Evolutionary conservation across 1,140 invertebrate species (phyloP).

Genomic region (Drosophila funebris): DNA sequence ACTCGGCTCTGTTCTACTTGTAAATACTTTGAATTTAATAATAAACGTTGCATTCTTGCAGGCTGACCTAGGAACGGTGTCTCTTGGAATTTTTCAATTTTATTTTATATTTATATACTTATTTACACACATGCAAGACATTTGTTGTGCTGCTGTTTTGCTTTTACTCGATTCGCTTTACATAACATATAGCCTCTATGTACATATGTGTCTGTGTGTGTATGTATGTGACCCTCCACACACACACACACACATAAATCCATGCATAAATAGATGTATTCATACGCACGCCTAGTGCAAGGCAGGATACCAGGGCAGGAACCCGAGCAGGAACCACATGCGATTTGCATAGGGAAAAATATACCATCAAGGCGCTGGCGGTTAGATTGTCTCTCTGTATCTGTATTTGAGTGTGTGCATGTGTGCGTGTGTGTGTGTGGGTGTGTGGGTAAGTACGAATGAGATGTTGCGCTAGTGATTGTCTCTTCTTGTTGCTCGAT

Average conservation of each 20-base stretch:
- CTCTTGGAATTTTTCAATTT: slow-evolving; percentile 69
- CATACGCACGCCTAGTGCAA: slow-evolving; percentile 64
- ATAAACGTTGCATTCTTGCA: slow-evolving; percentile 39
- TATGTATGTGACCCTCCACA: not conserved
- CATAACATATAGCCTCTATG: slow-evolving; percentile 24
- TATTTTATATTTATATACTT: slow-evolving; percentile 13
- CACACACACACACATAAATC: slow-evolving; percentile 4
- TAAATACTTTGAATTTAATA: slow-evolving; percentile 36
- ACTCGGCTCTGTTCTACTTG: not conserved
- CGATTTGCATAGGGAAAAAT: slow-evolving; percentile 73
- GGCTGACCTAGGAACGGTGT: slow-evolving; percentile 11
- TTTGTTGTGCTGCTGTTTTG: slow-evolving; percentile 34
- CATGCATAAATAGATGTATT: slow-evolving; percentile 58
- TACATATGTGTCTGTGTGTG: not conserved
- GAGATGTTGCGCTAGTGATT: slow-evolving; percentile 70
- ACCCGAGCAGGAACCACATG: slow-evolving; percentile 53
- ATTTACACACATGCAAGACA: slow-evolving; percentile 19
- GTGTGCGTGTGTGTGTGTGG: not conserved
- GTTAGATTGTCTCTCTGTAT: slow-evolving; percentile 24
- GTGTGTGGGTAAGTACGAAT: slow-evolving; percentile 49
- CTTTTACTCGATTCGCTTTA: slow-evolving; percentile 53
- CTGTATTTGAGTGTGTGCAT: slow-evolving; percentile 7
- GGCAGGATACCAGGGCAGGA: slow-evolving; percentile 23
- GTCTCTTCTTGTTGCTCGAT: slow-evolving; percentile 63
- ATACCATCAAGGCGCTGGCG: slow-evolving; percentile 49